Percentiles rank a stretch among this genome's conserved stretches.
phyloP scores from a whole-genome alignment of 2,113 vertebrate genomes.

The Coturnix japonica region DNA sequence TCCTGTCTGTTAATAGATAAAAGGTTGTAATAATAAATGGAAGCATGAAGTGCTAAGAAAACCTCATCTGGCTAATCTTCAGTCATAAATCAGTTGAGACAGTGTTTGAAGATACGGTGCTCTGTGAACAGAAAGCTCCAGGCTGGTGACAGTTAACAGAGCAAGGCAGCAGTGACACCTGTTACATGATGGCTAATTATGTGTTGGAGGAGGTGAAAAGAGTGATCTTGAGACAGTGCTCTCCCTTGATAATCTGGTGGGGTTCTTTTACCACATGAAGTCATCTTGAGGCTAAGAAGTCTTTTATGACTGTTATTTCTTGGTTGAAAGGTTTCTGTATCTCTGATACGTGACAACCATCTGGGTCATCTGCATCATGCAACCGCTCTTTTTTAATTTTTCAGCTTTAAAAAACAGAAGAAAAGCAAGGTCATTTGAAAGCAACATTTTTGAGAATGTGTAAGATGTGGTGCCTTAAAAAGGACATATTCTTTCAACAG shows the following conservation, averaged over 20 bases:
- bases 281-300: background rate
- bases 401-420: background rate
- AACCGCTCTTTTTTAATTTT: background rate
- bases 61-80: background rate
- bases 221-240: background rate
- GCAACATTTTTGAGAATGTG: accelerated
- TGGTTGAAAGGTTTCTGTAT: background rate
- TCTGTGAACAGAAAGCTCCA: background rate
- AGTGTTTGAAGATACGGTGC: background rate
- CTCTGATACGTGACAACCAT: background rate
- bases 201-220: background rate
- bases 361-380: background rate
- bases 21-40: background rate
- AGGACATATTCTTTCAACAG: background rate
- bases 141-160: background rate
- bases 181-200: background rate
- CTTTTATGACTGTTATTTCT: background rate
- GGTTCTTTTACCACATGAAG: background rate
- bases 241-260: background rate
- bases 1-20: background rate
- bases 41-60: background rate
- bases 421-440: background rate
- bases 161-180: background rate
- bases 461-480: background rate
- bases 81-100: background rate